phyloP scores from a whole-genome alignment of 2,113 vertebrate genomes.

The Danio rerio region GRCz12tu NC_133185.1:371501-372000 shows the following conservation, averaged over 20 bases:
- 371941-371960: conserved; percentile 93
- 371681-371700: conserved; percentile 83
- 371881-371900: conserved; percentile 93
- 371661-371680: conserved; percentile 95
- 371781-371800: conserved; percentile 98
- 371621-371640: too few relatives aligned
- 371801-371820: conserved; percentile 97
- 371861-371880: conserved; percentile 97
- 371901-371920: conserved; percentile 97
- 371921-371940: conserved; percentile 97
- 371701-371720: conserved; percentile 97
- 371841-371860: conserved; percentile 99
- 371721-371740: conserved; percentile 99
- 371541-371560: too few relatives aligned
- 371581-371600: too few relatives aligned
- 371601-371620: too few relatives aligned
- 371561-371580: too few relatives aligned
- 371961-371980: conserved; percentile 66
- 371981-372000: too few relatives aligned
- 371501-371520: too few relatives aligned
- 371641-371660: conserved; percentile 74
- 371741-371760: conserved; percentile 97
- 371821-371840: conserved; percentile 99
- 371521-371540: too few relatives aligned
- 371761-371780: conserved; percentile 99